Percentiles rank a stretch among this genome's conserved stretches.
phyloP scores from a whole-genome alignment of 2,113 vertebrate genomes.

The Ageneiosus marmoratus region DNA sequence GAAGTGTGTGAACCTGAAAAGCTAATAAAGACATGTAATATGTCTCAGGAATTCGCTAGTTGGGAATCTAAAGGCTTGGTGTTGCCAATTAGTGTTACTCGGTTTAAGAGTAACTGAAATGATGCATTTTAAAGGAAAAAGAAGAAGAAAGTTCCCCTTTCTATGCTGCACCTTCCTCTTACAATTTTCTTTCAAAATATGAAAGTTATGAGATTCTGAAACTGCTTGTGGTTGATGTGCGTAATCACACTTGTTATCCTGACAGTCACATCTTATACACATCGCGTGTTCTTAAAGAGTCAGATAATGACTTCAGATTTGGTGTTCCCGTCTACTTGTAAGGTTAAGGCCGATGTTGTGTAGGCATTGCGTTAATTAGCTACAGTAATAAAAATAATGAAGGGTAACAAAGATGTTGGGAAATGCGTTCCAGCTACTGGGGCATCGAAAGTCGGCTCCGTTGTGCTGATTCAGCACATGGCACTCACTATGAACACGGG shows the following conservation, averaged over 20 bases:
- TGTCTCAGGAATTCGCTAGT: too few species aligned
- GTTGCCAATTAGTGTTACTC: too few species aligned
- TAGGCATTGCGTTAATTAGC: not conserved
- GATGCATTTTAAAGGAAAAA: not conserved
- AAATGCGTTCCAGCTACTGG: not conserved
- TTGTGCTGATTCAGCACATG: constrained; percentile 34
- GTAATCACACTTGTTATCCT: too few species aligned
- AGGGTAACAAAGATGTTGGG: not conserved
- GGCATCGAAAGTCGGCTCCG: constrained; percentile 16
- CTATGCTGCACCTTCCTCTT: not conserved
- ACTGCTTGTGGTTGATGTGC: too few species aligned
- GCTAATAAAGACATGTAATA: not conserved
- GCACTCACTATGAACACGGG: constrained; percentile 7
- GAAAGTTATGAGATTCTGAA: not conserved
- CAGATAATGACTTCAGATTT: constrained; percentile 16
- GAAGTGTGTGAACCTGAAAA: not conserved
- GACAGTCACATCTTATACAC: not conserved
- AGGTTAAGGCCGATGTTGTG: not conserved
- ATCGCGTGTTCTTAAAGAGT: not conserved
- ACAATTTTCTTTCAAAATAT: not conserved
- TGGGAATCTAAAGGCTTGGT: not conserved
- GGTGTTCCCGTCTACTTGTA: not conserved
- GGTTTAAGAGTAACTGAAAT: not conserved
- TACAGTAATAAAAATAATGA: not conserved
- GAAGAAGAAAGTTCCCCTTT: not conserved